Evolutionary conservation across 2,113 vertebrate genomes (phyloP).

Genomic region (Thamnaconus septentrionalis): DNA sequence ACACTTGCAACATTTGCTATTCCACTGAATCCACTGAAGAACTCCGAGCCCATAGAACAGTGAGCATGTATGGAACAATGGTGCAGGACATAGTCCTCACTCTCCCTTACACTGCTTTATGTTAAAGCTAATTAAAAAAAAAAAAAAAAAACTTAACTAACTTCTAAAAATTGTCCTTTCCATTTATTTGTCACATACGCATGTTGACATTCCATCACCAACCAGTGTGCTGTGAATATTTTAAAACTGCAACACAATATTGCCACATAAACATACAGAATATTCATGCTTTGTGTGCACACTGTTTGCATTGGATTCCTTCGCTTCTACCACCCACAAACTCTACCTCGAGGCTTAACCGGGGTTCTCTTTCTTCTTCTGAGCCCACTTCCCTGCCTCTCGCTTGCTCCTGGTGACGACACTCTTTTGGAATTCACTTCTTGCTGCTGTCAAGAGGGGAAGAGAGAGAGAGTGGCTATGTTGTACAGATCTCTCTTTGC

Average conservation of each 20-base stretch:
- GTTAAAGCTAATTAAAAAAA: too few species aligned
- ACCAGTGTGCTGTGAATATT: background rate
- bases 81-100: too few species aligned
- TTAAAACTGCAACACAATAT: background rate
- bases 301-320: background rate
- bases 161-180: too few species aligned
- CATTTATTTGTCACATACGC: too few species aligned
- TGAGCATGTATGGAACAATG: too few species aligned
- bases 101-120: too few species aligned
- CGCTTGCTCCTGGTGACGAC: conserved; percentile 73
- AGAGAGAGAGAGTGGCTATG: conserved; percentile 45
- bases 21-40: too few species aligned
- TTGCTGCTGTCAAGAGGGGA: conserved; percentile 58
- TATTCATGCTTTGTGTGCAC: conserved; percentile 20
- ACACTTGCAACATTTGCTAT: too few species aligned
- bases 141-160: too few species aligned
- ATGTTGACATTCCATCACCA: too few species aligned
- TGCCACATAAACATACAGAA: background rate
- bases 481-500: conserved; percentile 60
- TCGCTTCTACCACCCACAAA: conserved; percentile 39
- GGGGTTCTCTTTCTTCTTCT: conserved; percentile 62
- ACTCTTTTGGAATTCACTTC: conserved; percentile 80
- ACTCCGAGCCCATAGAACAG: too few species aligned
- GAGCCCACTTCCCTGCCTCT: conserved; percentile 79
- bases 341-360: conserved; percentile 49